Evolutionary conservation across 2,113 vertebrate species (phyloP), one percentile per base, ranked within the genome.

Genomic region (Aleadryas rufinucha): DNA sequence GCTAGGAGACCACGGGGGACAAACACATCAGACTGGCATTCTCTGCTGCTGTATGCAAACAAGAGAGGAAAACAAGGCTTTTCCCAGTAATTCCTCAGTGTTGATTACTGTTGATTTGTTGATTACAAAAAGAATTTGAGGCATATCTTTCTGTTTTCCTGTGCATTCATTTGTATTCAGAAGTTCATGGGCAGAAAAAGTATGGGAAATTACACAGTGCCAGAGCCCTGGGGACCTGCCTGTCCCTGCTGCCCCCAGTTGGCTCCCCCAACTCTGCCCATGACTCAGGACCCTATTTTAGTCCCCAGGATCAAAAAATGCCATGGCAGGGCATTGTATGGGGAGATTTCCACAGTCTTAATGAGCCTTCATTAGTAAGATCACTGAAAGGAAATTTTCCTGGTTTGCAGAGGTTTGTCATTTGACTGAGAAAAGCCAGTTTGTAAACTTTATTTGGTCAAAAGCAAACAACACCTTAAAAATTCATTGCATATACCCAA

Each of bases 391-490:
- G 23, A 76, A 44, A 5, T 10, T 24, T 87, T 87, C 33, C 15
- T 69, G 37, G 9, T 79, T 60, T 82, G 33, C 42, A 79, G 44
- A 63, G 8, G 6, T 76, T 78, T 82, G 16, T 56, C 16, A 39
- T 80, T 65, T 72, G 31, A 61, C 31, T 39, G 31, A 85, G 26
- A 85, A 78, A 72, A 85, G 35, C 26, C 26, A n/a, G n/a, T n/a
- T n/a, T n/a, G n/a, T 65, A 53, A 64, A 66, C 4, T 45, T 61
- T 44, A 35, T 47, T 81, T 84, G 14, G 22, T 39, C 78, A 93
- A 95, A 98, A 93, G 54, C 54, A 93, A 96, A 86, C 50, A 90
- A 90, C 45, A 61, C 5, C 11, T 95, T 96, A 84, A 97, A 96
- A 97, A 97, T 95, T 84, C 71, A 77, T 95, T 89, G 28, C 28